These are phyloP conservation scores for Charaxes varanes DNA, from an alignment of 1,140 invertebrate genomes.

Conservation along the genomic window DNA sequence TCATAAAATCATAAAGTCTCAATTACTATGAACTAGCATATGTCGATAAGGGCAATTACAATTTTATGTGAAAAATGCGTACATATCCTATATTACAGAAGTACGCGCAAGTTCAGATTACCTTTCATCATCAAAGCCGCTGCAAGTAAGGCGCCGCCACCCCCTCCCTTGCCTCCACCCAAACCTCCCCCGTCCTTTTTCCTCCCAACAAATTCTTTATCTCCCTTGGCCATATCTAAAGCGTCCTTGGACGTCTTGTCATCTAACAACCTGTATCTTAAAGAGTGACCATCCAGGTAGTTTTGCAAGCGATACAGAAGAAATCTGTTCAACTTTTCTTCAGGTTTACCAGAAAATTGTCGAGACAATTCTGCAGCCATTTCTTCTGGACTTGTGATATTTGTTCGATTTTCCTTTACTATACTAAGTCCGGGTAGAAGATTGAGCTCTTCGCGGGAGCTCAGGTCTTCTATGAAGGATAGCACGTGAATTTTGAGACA, in stretches of 20 bases:
- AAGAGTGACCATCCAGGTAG: constrained; percentile 82
- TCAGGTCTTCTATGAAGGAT: constrained; percentile 81
- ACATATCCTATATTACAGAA: too few species aligned
- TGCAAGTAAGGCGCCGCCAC: constrained; percentile 75
- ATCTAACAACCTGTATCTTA: constrained; percentile 83
- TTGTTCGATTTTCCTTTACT: constrained; percentile 78
- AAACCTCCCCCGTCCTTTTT: constrained; percentile 55
- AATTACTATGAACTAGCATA: too few species aligned
- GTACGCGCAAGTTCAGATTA: constrained; percentile 21
- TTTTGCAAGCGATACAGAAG: constrained; percentile 73
- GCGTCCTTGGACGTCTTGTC: constrained; percentile 74
- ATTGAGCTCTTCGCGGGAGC: constrained; percentile 53
- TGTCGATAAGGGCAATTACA: too few species aligned
- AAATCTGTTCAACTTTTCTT: constrained; percentile 83
- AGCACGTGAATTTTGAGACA: constrained; percentile 86
- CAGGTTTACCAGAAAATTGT: constrained; percentile 84
- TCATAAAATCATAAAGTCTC: too few species aligned
- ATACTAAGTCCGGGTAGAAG: constrained; percentile 81
- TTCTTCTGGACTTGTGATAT: constrained; percentile 77
- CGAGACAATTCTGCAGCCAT: constrained; percentile 82
- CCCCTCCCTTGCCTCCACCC: constrained; percentile 70
- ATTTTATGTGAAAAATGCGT: too few species aligned
- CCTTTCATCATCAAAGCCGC: constrained; percentile 81
- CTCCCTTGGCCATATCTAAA: constrained; percentile 52
- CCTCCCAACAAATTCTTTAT: constrained; percentile 42